Evolutionary conservation across 2,888 invertebrate genomes (phyloP).

Genomic region (Rhabditoides inermis): DNA sequence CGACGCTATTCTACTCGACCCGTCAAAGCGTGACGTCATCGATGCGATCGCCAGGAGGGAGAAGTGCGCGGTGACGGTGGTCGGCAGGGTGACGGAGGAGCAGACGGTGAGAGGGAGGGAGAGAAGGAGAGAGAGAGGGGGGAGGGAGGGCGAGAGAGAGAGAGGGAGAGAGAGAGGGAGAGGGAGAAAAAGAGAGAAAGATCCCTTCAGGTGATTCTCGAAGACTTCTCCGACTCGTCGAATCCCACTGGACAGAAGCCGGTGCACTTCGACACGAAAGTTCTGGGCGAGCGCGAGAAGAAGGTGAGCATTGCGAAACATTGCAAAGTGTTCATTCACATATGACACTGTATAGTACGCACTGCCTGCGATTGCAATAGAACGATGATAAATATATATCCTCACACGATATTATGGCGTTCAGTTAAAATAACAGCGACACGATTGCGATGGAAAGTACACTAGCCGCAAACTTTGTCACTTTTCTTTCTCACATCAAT

Average conservation of each 20-base stretch:
- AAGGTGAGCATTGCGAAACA: constrained; percentile 55
- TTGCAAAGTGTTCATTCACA: no score
- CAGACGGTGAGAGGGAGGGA: constrained; percentile 57
- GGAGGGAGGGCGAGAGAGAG: constrained; percentile 83
- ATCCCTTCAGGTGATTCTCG: not conserved
- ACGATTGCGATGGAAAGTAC: not conserved
- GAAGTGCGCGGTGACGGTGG: constrained; percentile 82
- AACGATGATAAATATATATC: no score
- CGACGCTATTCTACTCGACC: constrained; percentile 68
- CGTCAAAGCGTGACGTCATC: constrained; percentile 64
- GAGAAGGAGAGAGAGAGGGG: constrained; percentile 80
- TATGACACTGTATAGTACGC: no score
- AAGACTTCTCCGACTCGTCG: constrained; percentile 3
- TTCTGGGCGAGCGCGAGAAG: constrained; percentile 31
- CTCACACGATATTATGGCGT: no score
- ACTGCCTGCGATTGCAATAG: no score
- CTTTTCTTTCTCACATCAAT: not conserved
- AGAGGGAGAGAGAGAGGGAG: constrained; percentile 63
- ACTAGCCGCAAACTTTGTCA: not conserved
- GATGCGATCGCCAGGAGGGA: constrained; percentile 72
- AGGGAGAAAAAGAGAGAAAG: not conserved
- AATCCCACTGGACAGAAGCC: constrained; percentile 9
- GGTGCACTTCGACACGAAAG: constrained; percentile 31
- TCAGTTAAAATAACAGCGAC: no score
- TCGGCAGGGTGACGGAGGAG: constrained; percentile 76